These are phyloP conservation scores for Takifugu rubripes DNA, from an alignment of 2,797 vertebrate species.

Conservation along the genomic window DNA sequence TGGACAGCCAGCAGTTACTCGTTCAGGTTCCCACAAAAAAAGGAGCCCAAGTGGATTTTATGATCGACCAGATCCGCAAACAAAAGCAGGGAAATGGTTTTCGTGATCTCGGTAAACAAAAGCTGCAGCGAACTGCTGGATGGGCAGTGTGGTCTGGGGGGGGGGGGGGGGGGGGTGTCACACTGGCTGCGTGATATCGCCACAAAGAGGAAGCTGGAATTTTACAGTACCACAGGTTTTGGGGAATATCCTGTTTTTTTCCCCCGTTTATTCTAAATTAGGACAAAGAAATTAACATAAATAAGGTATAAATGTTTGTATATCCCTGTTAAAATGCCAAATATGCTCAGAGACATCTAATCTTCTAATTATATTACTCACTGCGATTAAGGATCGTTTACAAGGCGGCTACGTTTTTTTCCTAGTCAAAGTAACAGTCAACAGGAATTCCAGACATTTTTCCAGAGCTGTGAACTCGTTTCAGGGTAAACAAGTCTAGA, in stretches of 20 bases:
- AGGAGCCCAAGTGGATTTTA: constrained; percentile 65
- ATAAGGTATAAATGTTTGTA: too few species aligned
- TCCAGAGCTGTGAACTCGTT: too few species aligned
- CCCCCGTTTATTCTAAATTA: neutral
- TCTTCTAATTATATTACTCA: too few species aligned
- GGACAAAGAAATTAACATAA: too few species aligned
- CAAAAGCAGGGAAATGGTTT: constrained; percentile 74
- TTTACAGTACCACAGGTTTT: neutral
- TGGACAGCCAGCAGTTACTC: constrained; percentile 60
- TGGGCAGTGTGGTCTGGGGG: constrained; percentile 47
- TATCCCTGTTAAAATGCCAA: too few species aligned
- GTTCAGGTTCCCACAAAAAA: constrained; percentile 67
- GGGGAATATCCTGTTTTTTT: neutral
- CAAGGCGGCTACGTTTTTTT: too few species aligned
- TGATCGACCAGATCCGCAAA: constrained; percentile 69
- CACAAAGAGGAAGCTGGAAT: constrained; percentile 13
- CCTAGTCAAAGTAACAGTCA: too few species aligned
- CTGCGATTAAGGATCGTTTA: too few species aligned
- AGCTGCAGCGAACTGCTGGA: constrained; percentile 57
- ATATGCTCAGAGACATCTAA: too few species aligned
- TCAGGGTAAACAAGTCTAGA: too few species aligned
- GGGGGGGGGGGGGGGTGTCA: constrained; percentile 17
- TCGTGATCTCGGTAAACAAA: constrained; percentile 67
- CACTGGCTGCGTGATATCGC: constrained; percentile 24
- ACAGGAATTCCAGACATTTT: too few species aligned